phyloP scores from a whole-genome alignment of 2,113 vertebrate species.

The Corythornis madagascariensis region DNA sequence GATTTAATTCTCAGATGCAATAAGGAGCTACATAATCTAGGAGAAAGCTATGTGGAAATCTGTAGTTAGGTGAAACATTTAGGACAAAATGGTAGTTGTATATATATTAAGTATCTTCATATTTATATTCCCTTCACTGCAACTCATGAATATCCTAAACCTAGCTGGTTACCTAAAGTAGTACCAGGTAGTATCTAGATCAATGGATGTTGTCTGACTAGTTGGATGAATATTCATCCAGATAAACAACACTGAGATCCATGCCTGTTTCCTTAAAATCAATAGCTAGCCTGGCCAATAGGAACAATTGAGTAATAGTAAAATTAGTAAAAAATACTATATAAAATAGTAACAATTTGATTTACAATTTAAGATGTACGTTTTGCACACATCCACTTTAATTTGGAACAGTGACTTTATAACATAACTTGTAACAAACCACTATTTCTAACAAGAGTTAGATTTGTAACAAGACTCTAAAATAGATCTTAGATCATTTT shows the following conservation, averaged over 20 bases:
- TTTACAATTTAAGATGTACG: neutral
- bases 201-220: neutral
- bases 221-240: neutral
- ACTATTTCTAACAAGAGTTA: neutral
- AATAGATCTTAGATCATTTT: neutral
- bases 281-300: neutral
- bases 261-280: neutral
- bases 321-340: too few species aligned
- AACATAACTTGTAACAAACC: neutral
- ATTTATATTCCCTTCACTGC: neutral
- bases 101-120: neutral
- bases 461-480: neutral
- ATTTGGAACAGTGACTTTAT: neutral
- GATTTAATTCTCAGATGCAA: neutral
- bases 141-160: neutral
- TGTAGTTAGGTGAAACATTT: neutral
- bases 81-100: neutral
- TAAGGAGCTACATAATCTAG: neutral
- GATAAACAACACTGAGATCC: neutral
- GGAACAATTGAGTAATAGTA: neutral
- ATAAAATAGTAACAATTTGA: neutral
- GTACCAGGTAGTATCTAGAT: neutral
- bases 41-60: neutral
- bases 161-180: neutral
- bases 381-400: neutral